These are phyloP conservation scores for Mayetiola destructor DNA, from an alignment of 2,888 invertebrate species.

Conservation along the genomic window DNA sequence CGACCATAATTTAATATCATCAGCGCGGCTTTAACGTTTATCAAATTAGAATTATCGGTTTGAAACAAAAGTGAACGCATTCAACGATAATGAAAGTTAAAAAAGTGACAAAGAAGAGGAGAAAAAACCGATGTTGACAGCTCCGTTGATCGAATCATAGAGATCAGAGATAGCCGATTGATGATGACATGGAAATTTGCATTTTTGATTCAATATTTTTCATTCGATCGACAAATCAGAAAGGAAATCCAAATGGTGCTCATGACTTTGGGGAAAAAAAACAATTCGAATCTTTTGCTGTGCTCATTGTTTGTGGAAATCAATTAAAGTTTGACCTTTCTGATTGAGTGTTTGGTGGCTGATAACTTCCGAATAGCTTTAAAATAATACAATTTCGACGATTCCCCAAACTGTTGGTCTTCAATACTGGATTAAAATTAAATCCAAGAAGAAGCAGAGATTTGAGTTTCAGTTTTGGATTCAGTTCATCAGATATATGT, in stretches of 20 bases:
- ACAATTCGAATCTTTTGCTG: not conserved
- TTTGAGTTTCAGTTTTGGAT: not conserved
- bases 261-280: not conserved
- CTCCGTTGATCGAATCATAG: too few species aligned
- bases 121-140: not conserved
- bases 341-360: constrained; percentile 8
- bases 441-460: constrained; percentile 11
- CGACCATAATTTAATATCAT: not conserved
- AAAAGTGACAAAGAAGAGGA: not conserved
- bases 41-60: not conserved
- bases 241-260: not conserved
- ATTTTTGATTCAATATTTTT: not conserved
- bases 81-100: too few species aligned
- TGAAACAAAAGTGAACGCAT: too few species aligned
- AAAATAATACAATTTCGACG: constrained; percentile 1
- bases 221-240: not conserved
- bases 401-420: constrained; percentile 4
- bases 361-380: constrained; percentile 9
- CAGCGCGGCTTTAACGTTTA: not conserved
- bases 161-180: too few species aligned
- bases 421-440: constrained; percentile 10
- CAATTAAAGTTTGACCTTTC: constrained; percentile 12
- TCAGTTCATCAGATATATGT: too few species aligned
- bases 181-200: not conserved
- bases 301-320: not conserved